Evolutionary conservation across 1,140 invertebrate genomes (phyloP).

Genomic region (Saxidomus purpurata): DNA sequence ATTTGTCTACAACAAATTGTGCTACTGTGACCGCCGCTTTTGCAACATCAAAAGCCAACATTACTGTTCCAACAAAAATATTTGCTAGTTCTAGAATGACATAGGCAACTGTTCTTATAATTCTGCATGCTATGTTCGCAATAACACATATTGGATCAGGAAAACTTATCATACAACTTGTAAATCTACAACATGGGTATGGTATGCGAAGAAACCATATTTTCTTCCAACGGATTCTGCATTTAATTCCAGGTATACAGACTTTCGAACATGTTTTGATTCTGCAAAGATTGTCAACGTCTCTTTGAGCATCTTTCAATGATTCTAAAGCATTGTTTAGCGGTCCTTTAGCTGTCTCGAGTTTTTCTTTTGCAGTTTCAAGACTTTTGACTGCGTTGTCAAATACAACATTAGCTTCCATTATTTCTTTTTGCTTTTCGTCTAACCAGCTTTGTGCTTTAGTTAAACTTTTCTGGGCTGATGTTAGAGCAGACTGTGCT

Average conservation of each 20-base stretch:
- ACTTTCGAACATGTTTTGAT: slow-evolving; percentile 50
- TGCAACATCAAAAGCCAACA: slow-evolving; percentile 45
- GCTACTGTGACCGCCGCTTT: no score
- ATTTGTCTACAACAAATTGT: slow-evolving; percentile 70
- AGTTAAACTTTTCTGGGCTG: slow-evolving; percentile 36
- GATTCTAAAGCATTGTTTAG: slow-evolving; percentile 38
- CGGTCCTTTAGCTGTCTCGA: slow-evolving; percentile 66
- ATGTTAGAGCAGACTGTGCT: not conserved
- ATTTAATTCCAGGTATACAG: slow-evolving; percentile 63
- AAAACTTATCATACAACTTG: no score
- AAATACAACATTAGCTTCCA: slow-evolving; percentile 51
- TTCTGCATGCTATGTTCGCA: slow-evolving; percentile 54
- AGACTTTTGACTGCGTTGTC: slow-evolving; percentile 49
- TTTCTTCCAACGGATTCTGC: slow-evolving; percentile 12
- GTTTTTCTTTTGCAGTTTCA: slow-evolving; percentile 54
- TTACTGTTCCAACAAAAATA: slow-evolving; percentile 19
- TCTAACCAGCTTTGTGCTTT: slow-evolving; percentile 29
- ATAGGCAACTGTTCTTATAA: slow-evolving; percentile 31
- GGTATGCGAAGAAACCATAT: no score
- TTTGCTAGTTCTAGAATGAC: slow-evolving; percentile 39
- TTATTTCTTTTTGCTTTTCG: not conserved
- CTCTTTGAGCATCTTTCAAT: slow-evolving; percentile 49
- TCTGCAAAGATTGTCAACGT: slow-evolving; percentile 62
- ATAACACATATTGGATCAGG: slow-evolving; percentile 45
- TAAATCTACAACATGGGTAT: no score